Evolutionary conservation across 2,888 invertebrate species (phyloP), one percentile per base, ranked within the genome.

Genomic region (Cheiracanthium punctorium): DNA sequence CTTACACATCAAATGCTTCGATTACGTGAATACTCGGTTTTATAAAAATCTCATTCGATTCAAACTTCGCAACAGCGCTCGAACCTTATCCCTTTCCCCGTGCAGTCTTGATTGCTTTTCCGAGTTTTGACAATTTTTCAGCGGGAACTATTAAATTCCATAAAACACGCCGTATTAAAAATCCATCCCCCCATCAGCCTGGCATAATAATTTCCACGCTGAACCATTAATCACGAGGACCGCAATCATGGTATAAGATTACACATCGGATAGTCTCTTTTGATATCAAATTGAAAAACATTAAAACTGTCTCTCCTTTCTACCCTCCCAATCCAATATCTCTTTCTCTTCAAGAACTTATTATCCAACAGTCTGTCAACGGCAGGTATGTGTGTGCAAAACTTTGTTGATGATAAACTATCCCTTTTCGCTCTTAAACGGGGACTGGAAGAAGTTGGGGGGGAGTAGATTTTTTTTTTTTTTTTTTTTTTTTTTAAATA

Each of bases 401-500:
- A 58, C 14, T 58, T 58, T 58, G 58, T 58, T 58, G 58, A 58
- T 58, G 58, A 58, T 58, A 58, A 58, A 58, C 58, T 58, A 24
- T 17, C 58, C 58, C 58, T 24, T 24, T 58, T 67, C 67, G n/a
- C n/a, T n/a, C n/a, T n/a, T 69, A 33, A 37, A 37, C 33, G 33
- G 33, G 5, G 69, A 17, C 20, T 33, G 29, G 33, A 33, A 69
- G 69, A n/a, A 20, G 33, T n/a, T 5, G 29, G 28, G 64, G 64
- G 64, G 64, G 64, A 24, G 24, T 12, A 24, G 29, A 24, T 24
- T 28, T 71, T n/a, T 71, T 37, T n/a, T n/a, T n/a, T n/a, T n/a
- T n/a, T n/a, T n/a, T n/a, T n/a, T n/a, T n/a, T 17, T 48, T 30
- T 48, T 71, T 71, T 71, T 71, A 8, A 5, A 58, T 58, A 74